Percentiles rank a stretch among this genome's conserved stretches.
These are phyloP conservation scores for Cylloceria caligata DNA, from an alignment of 2,888 invertebrate species.

Conservation along the genomic window DNA sequence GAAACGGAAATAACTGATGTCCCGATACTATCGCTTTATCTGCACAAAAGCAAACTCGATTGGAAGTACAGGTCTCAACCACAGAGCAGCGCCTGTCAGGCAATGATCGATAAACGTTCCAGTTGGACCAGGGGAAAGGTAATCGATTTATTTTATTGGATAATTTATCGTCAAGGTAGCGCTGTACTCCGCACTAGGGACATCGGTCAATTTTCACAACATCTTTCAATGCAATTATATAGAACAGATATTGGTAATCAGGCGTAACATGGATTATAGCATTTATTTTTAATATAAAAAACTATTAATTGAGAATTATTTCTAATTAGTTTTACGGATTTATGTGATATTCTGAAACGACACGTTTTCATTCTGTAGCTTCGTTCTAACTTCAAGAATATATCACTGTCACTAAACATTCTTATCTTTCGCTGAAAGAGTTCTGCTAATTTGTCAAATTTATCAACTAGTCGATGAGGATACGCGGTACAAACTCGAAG, in stretches of 20 bases:
- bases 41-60: constrained; percentile 95
- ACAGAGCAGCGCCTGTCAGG: constrained; percentile 93
- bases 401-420: too few relatives aligned
- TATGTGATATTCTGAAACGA: not conserved
- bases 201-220: not conserved
- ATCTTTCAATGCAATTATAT: not conserved
- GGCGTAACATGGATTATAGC: not conserved
- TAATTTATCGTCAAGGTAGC: not conserved
- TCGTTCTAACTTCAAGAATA: too few relatives aligned
- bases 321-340: too few relatives aligned
- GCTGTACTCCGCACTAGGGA: not conserved
- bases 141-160: constrained; percentile 11
- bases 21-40: constrained; percentile 93
- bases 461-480: too few relatives aligned
- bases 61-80: constrained; percentile 97
- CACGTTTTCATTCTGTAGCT: not conserved
- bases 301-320: not conserved
- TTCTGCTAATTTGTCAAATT: too few relatives aligned
- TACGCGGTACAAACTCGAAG: too few relatives aligned
- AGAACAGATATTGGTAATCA: not conserved
- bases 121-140: constrained; percentile 96
- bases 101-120: constrained; percentile 93
- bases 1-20: constrained; percentile 95
- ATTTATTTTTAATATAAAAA: not conserved
- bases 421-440: too few relatives aligned